phyloP scores from a whole-genome alignment of 2,797 vertebrate species.

The Alca torda region DNA sequence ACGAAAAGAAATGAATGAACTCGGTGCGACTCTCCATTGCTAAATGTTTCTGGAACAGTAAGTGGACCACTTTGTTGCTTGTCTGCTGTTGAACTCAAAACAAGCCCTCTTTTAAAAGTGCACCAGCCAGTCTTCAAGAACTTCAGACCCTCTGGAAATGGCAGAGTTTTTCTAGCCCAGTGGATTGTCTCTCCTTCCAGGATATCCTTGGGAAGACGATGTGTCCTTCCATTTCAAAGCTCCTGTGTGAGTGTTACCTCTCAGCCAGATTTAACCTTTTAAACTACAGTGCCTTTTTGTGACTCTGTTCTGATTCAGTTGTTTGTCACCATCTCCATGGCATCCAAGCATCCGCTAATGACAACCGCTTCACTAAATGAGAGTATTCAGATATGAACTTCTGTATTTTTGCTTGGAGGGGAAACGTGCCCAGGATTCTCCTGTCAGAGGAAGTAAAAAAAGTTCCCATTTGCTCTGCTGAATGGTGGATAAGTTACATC shows the following conservation, averaged over 20 bases:
- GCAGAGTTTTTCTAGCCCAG: background rate
- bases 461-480: background rate
- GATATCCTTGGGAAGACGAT: accelerated
- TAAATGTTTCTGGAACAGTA: background rate
- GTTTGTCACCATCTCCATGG: conserved; percentile 37
- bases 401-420: background rate
- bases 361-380: background rate
- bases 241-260: background rate
- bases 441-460: background rate
- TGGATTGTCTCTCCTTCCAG: background rate
- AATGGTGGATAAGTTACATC: background rate
- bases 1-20: background rate
- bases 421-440: background rate
- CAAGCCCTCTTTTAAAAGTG: background rate
- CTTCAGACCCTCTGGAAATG: background rate
- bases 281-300: background rate
- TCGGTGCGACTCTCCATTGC: background rate
- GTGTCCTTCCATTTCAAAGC: background rate
- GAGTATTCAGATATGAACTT: background rate
- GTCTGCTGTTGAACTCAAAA: background rate
- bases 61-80: background rate
- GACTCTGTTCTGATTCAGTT: background rate
- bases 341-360: background rate
- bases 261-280: background rate
- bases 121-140: background rate